Percentiles rank a stretch among this genome's conserved stretches.
These are phyloP conservation scores for Standfussiana lucernea DNA, from an alignment of 2,888 invertebrate species.

Conservation along the genomic window DNA sequence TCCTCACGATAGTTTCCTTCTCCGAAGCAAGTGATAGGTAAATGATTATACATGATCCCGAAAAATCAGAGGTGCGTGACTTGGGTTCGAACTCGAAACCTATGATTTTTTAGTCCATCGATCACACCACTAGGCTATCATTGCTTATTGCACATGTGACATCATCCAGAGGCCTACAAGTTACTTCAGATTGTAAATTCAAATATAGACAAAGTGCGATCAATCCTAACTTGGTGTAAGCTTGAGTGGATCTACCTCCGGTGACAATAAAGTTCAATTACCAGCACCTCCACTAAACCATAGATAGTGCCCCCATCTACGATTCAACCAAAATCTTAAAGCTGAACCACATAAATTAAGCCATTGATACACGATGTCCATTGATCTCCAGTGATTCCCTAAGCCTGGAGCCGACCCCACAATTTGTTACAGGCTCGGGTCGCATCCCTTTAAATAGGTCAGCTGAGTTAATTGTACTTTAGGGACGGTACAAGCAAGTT, in stretches of 20 bases:
- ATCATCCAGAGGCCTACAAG: background rate
- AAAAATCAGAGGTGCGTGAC: too few relatives aligned
- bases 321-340: slow-evolving; percentile 26
- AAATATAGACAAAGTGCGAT: background rate
- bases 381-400: slow-evolving; percentile 63
- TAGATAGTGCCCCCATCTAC: background rate
- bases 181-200: background rate
- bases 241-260: background rate
- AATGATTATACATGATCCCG: too few relatives aligned
- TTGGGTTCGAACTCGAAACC: too few relatives aligned
- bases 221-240: background rate
- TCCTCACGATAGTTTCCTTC: too few relatives aligned
- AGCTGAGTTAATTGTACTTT: slow-evolving; percentile 59
- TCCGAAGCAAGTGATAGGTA: too few relatives aligned
- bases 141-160: too few relatives aligned
- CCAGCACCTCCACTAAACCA: slow-evolving; percentile 1
- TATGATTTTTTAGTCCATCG: too few relatives aligned
- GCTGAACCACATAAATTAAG: slow-evolving; percentile 52
- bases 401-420: slow-evolving; percentile 54
- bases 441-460: slow-evolving; percentile 59
- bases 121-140: too few relatives aligned
- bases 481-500: slow-evolving; percentile 43
- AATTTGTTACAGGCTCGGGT: slow-evolving; percentile 59
- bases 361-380: slow-evolving; percentile 60
- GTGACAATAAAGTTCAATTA: background rate